Conservation (phyloP, 2,113 vertebrate genomes). For the Tragelaphus buxtoni region DNA sequence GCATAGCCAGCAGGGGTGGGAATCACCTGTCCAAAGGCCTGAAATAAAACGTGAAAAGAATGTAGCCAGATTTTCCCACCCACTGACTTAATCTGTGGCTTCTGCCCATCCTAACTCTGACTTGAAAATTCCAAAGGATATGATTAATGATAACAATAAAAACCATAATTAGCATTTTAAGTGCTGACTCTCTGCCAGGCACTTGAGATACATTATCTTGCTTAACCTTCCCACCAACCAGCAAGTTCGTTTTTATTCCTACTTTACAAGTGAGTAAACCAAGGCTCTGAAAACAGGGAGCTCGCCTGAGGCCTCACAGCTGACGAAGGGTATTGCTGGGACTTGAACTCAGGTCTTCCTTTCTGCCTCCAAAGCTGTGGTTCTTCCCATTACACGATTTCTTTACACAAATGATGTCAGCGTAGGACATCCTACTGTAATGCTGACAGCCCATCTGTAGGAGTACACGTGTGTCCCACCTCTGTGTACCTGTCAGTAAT, state of each 20-base stretch:
- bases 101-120: background rate
- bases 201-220: background rate
- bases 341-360: background rate
- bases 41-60: background rate
- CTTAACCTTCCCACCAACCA: background rate
- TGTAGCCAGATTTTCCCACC: background rate
- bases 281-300: background rate
- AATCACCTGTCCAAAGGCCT: background rate
- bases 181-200: background rate
- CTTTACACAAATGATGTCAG: background rate
- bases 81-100: background rate
- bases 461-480: background rate
- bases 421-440: background rate
- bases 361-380: background rate
- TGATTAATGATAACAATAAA: background rate
- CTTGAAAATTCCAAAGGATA: slow-evolving; percentile 9
- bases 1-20: background rate
- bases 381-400: background rate
- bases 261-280: background rate
- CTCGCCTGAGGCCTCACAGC: background rate
- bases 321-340: background rate
- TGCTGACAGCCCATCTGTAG: background rate
- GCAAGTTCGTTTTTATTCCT: background rate
- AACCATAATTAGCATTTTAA: background rate
- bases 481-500: background rate